Percentiles rank a stretch among this genome's conserved stretches.
Conservation (phyloP, 2,888 invertebrate genomes). For the Ctenicera cuprea region DNA sequence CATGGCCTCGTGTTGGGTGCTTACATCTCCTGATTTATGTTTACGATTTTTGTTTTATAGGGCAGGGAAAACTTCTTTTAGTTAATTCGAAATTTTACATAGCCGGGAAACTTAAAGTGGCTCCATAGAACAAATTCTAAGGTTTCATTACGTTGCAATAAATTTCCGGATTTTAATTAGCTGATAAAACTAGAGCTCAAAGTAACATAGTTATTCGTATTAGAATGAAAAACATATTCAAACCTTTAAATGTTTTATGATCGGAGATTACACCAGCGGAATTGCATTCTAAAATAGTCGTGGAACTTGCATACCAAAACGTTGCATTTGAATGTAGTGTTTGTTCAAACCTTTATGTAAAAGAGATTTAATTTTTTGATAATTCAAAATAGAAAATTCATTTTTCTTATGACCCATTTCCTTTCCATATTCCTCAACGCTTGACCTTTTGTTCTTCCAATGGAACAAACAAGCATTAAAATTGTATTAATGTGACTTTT, state of each 20-base stretch:
- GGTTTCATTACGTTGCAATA: no score
- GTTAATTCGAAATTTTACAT: constrained; percentile 7
- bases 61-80: background rate
- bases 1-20: background rate
- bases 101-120: background rate
- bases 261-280: background rate
- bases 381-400: background rate
- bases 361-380: constrained; percentile 18
- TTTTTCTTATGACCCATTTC: background rate
- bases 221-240: background rate
- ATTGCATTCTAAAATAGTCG: constrained; percentile 2
- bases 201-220: background rate
- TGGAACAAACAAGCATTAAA: no score
- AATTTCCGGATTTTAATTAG: no score
- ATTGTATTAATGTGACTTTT: background rate
- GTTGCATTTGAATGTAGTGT: background rate
- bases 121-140: no score
- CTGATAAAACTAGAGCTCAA: background rate
- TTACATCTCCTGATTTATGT: constrained; percentile 27
- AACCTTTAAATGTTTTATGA: background rate
- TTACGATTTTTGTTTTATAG: constrained; percentile 3
- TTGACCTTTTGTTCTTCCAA: no score
- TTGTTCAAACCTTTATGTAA: background rate
- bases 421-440: no score
- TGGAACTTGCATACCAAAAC: background rate